phyloP scores from a whole-genome alignment of 2,888 invertebrate genomes.

The Onthophagus sagittarius region DNA sequence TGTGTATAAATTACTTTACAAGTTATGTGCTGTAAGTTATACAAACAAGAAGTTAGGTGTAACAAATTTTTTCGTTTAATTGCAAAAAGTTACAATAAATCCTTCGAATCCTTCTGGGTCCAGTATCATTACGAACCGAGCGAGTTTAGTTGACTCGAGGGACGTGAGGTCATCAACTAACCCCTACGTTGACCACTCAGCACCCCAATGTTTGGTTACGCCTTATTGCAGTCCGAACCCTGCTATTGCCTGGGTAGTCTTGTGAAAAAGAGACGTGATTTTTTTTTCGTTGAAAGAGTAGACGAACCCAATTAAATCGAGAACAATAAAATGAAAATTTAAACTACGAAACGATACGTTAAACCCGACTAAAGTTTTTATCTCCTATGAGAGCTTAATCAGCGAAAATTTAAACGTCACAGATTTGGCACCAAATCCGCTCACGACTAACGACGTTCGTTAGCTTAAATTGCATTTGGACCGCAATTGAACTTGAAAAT shows the following conservation, averaged over 20 bases:
- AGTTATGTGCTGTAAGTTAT: background rate
- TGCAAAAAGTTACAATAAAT: background rate
- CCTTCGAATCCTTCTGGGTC: background rate
- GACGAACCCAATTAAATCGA: background rate
- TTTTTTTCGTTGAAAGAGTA: background rate
- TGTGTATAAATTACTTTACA: background rate
- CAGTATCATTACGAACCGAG: background rate
- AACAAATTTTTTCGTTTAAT: too few relatives aligned
- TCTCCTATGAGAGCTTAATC: background rate
- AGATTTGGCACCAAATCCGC: background rate
- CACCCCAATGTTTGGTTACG: conserved; percentile 48
- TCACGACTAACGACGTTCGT: background rate
- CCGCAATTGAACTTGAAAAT: background rate
- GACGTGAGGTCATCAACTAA: conserved; percentile 27
- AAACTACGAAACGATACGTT: too few relatives aligned
- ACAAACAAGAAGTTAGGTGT: too few relatives aligned
- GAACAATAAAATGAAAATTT: background rate
- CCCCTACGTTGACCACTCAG: conserved; percentile 44
- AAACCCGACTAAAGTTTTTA: background rate
- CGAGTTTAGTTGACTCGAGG: conserved; percentile 22
- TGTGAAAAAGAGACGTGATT: background rate
- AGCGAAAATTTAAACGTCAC: background rate
- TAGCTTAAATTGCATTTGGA: background rate
- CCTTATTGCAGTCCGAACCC: conserved; percentile 37
- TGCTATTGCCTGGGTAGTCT: background rate